A percentile compares a stretch with the other conserved stretches of the same genome.
phyloP scores from a whole-genome alignment of 2,797 vertebrate genomes.

The Phoeniculus purpureus region DNA sequence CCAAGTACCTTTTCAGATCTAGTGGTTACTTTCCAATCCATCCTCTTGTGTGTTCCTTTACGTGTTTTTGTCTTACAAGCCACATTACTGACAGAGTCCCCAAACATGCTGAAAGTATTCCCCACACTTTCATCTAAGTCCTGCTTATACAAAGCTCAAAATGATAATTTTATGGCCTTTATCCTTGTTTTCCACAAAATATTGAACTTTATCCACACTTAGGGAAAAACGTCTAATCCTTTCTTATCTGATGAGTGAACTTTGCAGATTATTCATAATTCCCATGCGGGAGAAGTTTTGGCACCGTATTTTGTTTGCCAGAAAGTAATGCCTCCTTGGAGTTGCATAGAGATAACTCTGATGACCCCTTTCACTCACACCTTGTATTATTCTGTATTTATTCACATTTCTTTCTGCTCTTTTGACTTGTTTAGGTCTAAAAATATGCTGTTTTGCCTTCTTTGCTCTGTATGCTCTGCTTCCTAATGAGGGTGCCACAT shows the following conservation, averaged over 20 bases:
- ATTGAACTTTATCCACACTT: not conserved
- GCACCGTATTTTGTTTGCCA: not conserved
- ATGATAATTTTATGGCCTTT: not conserved
- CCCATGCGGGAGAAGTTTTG: not conserved
- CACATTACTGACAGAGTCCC: not conserved
- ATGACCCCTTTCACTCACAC: not conserved
- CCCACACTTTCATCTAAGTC: not conserved
- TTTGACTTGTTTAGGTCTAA: not conserved
- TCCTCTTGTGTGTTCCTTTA: not conserved
- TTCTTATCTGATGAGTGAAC: not conserved
- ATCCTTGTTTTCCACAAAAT: not conserved
- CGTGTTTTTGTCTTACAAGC: conserved; percentile 17
- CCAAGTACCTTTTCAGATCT: conserved; percentile 1
- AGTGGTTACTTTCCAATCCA: conserved; percentile 1
- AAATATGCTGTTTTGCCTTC: not conserved
- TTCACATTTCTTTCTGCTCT: not conserved
- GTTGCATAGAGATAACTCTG: not conserved
- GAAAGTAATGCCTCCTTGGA: not conserved
- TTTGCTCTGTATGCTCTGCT: not conserved
- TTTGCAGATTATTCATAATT: not conserved
- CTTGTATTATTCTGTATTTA: not conserved
- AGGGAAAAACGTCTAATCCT: not conserved
- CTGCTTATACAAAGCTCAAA: not conserved
- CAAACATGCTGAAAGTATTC: not conserved
- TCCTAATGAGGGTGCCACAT: not conserved